Evolutionary conservation across 2,888 invertebrate genomes (phyloP).

Genomic region (Anodontia alba): DNA sequence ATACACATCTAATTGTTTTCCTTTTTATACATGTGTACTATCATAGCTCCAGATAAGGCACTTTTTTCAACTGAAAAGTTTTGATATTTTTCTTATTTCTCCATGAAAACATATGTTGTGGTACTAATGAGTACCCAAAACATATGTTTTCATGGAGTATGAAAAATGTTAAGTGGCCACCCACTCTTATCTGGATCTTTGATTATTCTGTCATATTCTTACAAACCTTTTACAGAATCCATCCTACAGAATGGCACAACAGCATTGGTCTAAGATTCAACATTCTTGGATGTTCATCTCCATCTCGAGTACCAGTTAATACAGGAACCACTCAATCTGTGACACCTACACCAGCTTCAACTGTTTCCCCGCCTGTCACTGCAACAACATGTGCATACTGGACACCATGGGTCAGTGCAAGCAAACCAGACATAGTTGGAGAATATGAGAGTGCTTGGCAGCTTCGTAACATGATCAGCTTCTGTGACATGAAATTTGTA

Average conservation of each 20-base stretch:
- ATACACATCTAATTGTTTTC: too few relatives aligned
- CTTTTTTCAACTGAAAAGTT: too few relatives aligned
- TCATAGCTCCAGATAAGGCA: too few relatives aligned
- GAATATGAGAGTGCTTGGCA: slow-evolving; percentile 70
- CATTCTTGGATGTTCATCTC: slow-evolving; percentile 73
- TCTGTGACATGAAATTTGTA: slow-evolving; percentile 60
- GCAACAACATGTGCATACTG: slow-evolving; percentile 72
- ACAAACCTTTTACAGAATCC: slow-evolving; percentile 47
- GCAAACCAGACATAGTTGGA: slow-evolving; percentile 62
- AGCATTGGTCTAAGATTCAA: slow-evolving; percentile 73
- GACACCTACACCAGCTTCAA: slow-evolving; percentile 25
- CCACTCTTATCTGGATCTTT: too few relatives aligned
- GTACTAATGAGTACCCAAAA: too few relatives aligned
- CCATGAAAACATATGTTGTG: too few relatives aligned
- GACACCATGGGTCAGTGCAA: slow-evolving; percentile 77
- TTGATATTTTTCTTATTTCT: too few relatives aligned
- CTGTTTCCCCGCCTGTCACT: slow-evolving; percentile 21
- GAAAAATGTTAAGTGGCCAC: too few relatives aligned
- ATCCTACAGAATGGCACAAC: slow-evolving; percentile 72
- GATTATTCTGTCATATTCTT: too few relatives aligned
- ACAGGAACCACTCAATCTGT: slow-evolving; percentile 30
- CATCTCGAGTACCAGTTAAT: slow-evolving; percentile 59
- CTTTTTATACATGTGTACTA: too few relatives aligned
- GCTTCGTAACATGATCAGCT: slow-evolving; percentile 61
- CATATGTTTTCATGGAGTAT: too few relatives aligned